These are phyloP conservation scores for Mustela lutreola DNA, from an alignment of 2,113 vertebrate genomes.

Conservation along the genomic window DNA sequence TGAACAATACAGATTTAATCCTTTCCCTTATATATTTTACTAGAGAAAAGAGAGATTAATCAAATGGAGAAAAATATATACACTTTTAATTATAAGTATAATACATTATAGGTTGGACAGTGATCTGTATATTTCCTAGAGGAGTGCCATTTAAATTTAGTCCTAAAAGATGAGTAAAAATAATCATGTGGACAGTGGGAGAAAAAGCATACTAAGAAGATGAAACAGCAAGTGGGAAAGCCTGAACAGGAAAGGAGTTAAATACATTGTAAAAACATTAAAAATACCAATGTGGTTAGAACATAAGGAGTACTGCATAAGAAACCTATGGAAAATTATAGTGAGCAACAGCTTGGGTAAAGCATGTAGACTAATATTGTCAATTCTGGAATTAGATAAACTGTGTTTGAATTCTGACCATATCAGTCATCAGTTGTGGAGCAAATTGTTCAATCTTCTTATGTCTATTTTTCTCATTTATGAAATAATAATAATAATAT, in stretches of 20 bases:
- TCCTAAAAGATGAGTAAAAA: constrained; percentile 27
- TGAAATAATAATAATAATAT: not conserved
- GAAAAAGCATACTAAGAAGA: constrained; percentile 30
- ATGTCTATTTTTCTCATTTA: not conserved
- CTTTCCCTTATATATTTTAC: not conserved
- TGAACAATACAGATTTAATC: not conserved
- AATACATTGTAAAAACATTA: constrained; percentile 13
- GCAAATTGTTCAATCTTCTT: not conserved
- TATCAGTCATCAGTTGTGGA: not conserved
- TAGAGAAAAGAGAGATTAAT: not conserved
- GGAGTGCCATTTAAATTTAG: constrained; percentile 47
- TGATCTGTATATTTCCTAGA: not conserved
- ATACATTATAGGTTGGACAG: not conserved
- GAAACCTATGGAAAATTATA: not conserved
- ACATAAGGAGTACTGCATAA: not conserved
- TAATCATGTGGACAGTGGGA: constrained; percentile 71
- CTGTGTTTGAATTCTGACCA: not conserved
- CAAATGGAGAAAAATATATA: not conserved
- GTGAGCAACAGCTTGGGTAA: not conserved
- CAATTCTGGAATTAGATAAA: not conserved
- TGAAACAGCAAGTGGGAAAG: constrained; percentile 51
- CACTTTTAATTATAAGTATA: not conserved
- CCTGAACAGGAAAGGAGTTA: constrained; percentile 48
- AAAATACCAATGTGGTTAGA: constrained; percentile 27
- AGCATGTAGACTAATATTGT: not conserved